These are phyloP conservation scores for Syrista parreyssii DNA, from an alignment of 2,888 invertebrate species.

Conservation along the genomic window DNA sequence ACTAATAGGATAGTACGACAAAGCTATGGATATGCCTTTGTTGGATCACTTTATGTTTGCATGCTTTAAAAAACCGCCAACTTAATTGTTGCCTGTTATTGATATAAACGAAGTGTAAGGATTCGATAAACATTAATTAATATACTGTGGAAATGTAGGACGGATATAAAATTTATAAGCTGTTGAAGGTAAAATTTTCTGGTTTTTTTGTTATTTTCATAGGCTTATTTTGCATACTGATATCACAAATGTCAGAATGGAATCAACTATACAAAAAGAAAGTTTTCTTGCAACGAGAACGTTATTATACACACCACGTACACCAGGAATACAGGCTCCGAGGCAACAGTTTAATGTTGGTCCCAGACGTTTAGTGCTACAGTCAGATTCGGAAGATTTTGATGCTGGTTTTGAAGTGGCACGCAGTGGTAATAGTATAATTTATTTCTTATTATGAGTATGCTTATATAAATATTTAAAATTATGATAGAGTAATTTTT, in stretches of 20 bases:
- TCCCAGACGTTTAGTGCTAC: conserved; percentile 10
- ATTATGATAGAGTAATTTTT: conserved; percentile 4
- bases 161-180: no score
- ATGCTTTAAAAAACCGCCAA: not conserved
- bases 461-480: not conserved
- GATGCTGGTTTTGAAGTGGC: not conserved
- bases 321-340: conserved; percentile 8
- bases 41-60: not conserved
- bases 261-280: not conserved
- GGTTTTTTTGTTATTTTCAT: no score
- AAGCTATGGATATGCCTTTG: not conserved
- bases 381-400: not conserved
- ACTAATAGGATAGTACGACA: not conserved
- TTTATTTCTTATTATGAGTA: not conserved
- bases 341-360: conserved; percentile 25
- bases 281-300: not conserved
- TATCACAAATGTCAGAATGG: not conserved
- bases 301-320: not conserved
- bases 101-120: not conserved
- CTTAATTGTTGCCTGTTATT: not conserved
- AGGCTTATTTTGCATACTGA: no score
- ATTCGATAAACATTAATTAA: not conserved
- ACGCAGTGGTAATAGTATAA: not conserved
- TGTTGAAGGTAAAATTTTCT: no score
- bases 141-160: not conserved